Conservation (phyloP, 2,113 vertebrate genomes). For the Trichomycterus rosablanca region DNA sequence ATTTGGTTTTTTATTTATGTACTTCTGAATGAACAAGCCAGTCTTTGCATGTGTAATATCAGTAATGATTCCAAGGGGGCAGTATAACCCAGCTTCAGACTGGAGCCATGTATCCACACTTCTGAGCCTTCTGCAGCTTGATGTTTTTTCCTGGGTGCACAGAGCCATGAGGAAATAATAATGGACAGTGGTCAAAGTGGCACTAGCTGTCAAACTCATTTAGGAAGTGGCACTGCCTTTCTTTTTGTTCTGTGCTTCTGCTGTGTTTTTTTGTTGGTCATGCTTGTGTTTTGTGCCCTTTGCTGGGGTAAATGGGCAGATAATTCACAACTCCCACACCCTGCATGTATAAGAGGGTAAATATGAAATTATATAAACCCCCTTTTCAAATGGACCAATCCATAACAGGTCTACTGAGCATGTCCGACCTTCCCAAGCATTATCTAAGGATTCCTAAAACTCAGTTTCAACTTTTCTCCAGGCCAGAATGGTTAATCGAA, state of each 20-base stretch:
- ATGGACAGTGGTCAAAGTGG: conserved; percentile 45
- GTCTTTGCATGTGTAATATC: conserved; percentile 28
- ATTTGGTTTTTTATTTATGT: no score
- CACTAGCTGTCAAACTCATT: conserved; percentile 50
- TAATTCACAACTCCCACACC: neutral
- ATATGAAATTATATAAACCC: no score
- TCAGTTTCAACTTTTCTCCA: no score
- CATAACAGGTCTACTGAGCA: no score
- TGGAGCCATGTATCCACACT: conserved; percentile 4
- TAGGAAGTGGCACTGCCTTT: conserved; percentile 47
- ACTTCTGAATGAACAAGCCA: conserved; percentile 2
- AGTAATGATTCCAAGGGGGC: conserved; percentile 54
- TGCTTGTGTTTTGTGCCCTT: conserved; percentile 4
- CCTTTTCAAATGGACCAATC: no score
- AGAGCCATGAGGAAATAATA: conserved; percentile 50
- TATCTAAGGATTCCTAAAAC: no score
- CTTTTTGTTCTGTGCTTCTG: conserved; percentile 29
- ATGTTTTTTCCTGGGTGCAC: conserved; percentile 39
- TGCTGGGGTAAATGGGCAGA: conserved; percentile 1
- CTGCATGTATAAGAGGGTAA: no score
- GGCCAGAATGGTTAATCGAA: no score
- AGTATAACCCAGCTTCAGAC: conserved; percentile 49
- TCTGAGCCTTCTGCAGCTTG: conserved; percentile 6
- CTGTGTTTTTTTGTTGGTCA: conserved; percentile 23
- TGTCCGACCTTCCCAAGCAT: no score